These are phyloP conservation scores for Numenius phaeopus DNA, from an alignment of 2,797 vertebrate species.

Conservation along the genomic window DNA sequence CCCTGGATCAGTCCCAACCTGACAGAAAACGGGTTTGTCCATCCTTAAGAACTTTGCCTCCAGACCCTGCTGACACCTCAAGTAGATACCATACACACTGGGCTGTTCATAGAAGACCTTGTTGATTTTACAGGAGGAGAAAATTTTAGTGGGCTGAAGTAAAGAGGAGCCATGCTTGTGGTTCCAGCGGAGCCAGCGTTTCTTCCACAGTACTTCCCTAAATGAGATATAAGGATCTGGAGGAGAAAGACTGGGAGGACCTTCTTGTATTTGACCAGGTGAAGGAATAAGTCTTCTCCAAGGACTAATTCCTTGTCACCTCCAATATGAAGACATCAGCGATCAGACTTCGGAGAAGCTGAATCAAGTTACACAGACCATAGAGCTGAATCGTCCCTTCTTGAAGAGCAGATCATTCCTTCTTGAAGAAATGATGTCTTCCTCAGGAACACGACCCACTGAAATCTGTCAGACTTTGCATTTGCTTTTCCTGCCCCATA, in stretches of 20 bases:
- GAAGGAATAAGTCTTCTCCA: not conserved
- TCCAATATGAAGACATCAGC: not conserved
- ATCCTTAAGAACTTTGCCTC: not conserved
- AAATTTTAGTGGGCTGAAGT: not conserved
- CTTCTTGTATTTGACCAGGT: not conserved
- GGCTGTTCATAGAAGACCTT: not conserved
- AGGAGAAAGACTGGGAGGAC: not conserved
- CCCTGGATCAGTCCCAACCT: not conserved
- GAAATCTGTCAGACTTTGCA: not conserved
- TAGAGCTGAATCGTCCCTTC: not conserved
- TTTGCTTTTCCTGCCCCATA: not conserved
- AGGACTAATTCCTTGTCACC: not conserved
- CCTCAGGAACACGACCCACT: not conserved
- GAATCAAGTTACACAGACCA: not conserved
- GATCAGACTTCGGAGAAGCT: not conserved
- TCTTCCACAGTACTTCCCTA: not conserved
- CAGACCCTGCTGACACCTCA: not conserved
- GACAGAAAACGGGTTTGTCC: not conserved
- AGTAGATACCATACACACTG: not conserved
- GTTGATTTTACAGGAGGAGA: not conserved
- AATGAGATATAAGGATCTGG: not conserved
- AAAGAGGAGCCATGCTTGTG: not conserved
- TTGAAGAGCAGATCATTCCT: not conserved
- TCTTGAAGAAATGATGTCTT: not conserved
- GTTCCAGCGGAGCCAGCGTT: not conserved